A percentile compares a stretch with the other conserved stretches of the same genome.
phyloP scores from a whole-genome alignment of 2,888 invertebrate genomes.

The Herminia tarsipennalis region DNA sequence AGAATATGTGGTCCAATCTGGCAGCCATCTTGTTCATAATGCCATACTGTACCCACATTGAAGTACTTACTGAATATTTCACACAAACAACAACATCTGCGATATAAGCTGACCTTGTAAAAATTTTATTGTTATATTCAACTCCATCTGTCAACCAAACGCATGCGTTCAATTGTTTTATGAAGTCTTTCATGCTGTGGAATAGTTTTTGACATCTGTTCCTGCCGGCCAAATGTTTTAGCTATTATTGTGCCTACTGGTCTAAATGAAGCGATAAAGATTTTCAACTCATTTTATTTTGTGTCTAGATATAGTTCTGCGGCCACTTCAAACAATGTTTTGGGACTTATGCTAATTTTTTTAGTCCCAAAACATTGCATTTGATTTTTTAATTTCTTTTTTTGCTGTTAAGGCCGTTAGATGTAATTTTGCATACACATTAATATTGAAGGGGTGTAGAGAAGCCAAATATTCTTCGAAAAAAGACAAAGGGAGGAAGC shows the following conservation, averaged over 20 bases:
- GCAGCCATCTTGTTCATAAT: constrained; percentile 7
- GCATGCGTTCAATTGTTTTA: constrained; percentile 39
- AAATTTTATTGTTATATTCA: constrained; percentile 37
- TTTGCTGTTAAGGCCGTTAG: too few relatives aligned
- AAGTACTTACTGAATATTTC: constrained; percentile 16
- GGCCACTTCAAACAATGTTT: too few relatives aligned
- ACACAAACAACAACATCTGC: constrained; percentile 39
- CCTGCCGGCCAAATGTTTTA: constrained; percentile 36
- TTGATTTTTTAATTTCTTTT: not conserved
- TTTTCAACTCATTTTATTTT: too few relatives aligned
- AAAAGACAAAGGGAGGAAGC: constrained; percentile 79
- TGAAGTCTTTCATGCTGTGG: constrained; percentile 28
- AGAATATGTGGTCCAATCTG: too few relatives aligned
- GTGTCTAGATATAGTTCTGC: too few relatives aligned
- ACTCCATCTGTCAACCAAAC: constrained; percentile 40
- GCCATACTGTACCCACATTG: constrained; percentile 3
- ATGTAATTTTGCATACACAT: constrained; percentile 61
- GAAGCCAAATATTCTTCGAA: constrained; percentile 77
- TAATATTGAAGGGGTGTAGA: constrained; percentile 64
- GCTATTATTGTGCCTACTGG: constrained; percentile 6
- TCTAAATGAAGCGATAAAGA: not conserved
- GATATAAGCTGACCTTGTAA: constrained; percentile 32
- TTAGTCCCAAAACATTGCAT: not conserved
- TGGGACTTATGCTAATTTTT: not conserved
- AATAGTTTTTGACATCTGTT: constrained; percentile 42